Percentiles rank a stretch among this genome's conserved stretches.
Conservation (phyloP, 2,113 vertebrate genomes). For the Piliocolobus tephrosceles region DNA sequence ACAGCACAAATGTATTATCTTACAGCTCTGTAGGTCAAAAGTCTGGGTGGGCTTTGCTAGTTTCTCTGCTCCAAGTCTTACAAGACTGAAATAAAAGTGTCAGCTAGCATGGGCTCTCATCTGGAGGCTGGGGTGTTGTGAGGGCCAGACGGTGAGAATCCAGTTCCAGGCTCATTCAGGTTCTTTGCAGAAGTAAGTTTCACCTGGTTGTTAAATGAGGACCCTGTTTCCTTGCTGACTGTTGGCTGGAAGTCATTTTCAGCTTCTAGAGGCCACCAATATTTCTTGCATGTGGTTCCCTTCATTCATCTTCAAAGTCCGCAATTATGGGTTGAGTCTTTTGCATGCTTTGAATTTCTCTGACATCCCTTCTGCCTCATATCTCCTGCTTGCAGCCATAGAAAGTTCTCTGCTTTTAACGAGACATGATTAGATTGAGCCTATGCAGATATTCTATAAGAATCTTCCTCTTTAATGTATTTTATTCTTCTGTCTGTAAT, state of each 20-base stretch:
- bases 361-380: neutral
- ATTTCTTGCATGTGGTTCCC: neutral
- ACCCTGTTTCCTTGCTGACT: neutral
- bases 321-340: neutral
- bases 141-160: neutral
- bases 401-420: neutral
- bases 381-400: neutral
- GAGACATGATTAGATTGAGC: neutral
- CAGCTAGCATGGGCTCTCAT: neutral
- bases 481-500: neutral
- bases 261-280: neutral
- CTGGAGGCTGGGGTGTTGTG: neutral
- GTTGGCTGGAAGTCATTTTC: neutral
- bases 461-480: neutral
- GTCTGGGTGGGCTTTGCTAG: neutral
- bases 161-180: neutral
- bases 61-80: neutral
- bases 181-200: neutral
- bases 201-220: neutral
- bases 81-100: neutral
- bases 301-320: slow-evolving; percentile 7
- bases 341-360: neutral
- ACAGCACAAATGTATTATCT: neutral
- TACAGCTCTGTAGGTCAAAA: slow-evolving; percentile 8
- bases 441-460: neutral